Evolutionary conservation across 2,113 vertebrate species (phyloP).

Genomic region (Ceyx melanurus): DNA sequence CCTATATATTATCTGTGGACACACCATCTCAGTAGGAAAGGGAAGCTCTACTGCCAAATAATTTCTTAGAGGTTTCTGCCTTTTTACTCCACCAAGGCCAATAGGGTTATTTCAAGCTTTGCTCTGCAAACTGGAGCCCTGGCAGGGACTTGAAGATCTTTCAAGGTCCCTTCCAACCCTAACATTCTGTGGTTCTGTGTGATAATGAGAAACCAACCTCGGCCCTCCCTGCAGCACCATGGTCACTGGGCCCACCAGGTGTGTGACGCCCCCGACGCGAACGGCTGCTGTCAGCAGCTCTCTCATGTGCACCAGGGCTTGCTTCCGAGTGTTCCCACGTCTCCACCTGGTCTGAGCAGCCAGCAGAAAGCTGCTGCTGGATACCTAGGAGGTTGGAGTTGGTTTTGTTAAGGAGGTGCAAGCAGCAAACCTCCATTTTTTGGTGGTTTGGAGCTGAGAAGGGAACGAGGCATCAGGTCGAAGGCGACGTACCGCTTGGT

Average conservation of each 20-base stretch:
- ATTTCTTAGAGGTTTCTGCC: not conserved
- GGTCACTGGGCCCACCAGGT: constrained; percentile 94
- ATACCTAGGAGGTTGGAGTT: constrained; percentile 77
- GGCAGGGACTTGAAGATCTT: not conserved
- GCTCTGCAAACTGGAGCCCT: not conserved
- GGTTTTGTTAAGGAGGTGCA: not conserved
- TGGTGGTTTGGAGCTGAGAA: not conserved
- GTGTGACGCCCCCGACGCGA: constrained; percentile 92
- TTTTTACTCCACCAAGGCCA: not conserved
- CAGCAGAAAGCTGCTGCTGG: constrained; percentile 94
- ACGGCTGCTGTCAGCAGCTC: constrained; percentile 94
- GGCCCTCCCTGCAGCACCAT: constrained; percentile 98
- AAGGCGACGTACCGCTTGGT: constrained; percentile 85
- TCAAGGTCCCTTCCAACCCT: no score
- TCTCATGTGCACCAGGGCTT: constrained; percentile 96
- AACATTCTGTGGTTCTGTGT: no score
- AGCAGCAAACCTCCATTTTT: not conserved
- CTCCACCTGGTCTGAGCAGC: constrained; percentile 96
- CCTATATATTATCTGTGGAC: not conserved
- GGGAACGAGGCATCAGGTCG: not conserved
- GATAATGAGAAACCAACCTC: constrained; percentile 75
- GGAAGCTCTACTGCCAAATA: not conserved
- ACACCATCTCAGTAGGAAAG: not conserved
- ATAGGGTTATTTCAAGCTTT: not conserved
- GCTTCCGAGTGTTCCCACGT: constrained; percentile 91